Evolutionary conservation across 2,888 invertebrate species (phyloP).

Genomic region (Poecilus cupreus): DNA sequence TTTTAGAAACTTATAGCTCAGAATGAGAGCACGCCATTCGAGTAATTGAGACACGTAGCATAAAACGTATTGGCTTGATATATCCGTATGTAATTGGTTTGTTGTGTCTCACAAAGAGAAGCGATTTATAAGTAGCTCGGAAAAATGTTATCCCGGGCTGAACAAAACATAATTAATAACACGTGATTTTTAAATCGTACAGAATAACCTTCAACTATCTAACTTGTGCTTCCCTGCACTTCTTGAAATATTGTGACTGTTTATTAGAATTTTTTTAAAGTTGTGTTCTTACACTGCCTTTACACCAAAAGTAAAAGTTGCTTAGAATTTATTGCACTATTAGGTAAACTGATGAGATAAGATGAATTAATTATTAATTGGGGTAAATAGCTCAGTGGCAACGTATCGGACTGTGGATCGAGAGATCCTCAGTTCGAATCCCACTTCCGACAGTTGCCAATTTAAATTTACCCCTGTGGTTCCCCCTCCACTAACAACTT

Average conservation of each 20-base stretch:
- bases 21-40: slow-evolving; percentile 44
- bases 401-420: no score
- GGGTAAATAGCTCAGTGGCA: no score
- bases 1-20: slow-evolving; percentile 46
- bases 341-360: no score
- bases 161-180: slow-evolving; percentile 32
- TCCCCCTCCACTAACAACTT: no score
- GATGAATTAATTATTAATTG: no score
- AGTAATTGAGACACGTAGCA: slow-evolving; percentile 54
- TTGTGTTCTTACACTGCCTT: no score
- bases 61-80: slow-evolving; percentile 51
- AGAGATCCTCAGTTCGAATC: no score
- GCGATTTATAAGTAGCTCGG: slow-evolving; percentile 33
- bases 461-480: no score
- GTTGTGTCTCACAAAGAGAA: slow-evolving; percentile 31
- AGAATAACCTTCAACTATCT: slow-evolving; percentile 10
- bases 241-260: not conserved
- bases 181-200: slow-evolving; percentile 10
- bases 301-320: no score
- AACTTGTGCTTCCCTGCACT: not conserved
- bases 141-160: slow-evolving; percentile 13
- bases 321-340: no score
- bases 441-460: no score
- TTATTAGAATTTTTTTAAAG: no score
- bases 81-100: slow-evolving; percentile 48